phyloP scores from a whole-genome alignment of 2,797 vertebrate genomes.

The Notolabrus celidotus region DNA sequence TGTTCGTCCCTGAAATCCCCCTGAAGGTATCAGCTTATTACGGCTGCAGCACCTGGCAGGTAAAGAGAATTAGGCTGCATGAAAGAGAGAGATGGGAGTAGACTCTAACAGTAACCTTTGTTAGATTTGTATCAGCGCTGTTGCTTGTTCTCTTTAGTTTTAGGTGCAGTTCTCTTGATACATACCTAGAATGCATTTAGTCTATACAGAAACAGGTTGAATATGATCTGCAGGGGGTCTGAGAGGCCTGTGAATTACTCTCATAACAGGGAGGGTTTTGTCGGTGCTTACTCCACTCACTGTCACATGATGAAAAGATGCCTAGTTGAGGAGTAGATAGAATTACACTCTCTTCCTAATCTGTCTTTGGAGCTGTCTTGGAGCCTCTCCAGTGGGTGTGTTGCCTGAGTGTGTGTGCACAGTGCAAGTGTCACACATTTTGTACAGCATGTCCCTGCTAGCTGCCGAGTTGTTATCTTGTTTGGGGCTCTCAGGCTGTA shows the following conservation, averaged over 20 bases:
- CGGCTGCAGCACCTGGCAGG: slow-evolving; percentile 32
- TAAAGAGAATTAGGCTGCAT: slow-evolving; percentile 20
- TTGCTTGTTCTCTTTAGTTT: background rate
- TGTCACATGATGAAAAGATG: slow-evolving; percentile 43
- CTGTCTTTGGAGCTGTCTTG: slow-evolving; percentile 49
- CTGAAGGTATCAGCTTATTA: slow-evolving; percentile 58
- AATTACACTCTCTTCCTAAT: slow-evolving; percentile 55
- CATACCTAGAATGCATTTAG: slow-evolving; percentile 19
- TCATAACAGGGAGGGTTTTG: slow-evolving; percentile 54
- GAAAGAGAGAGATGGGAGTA: too few relatives aligned
- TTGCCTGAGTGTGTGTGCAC: slow-evolving; percentile 20
- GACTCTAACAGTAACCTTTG: background rate
- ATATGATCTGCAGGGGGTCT: slow-evolving; percentile 27
- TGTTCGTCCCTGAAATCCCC: slow-evolving; percentile 57
- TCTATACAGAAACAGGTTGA: slow-evolving; percentile 2
- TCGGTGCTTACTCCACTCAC: slow-evolving; percentile 16
- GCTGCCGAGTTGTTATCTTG: slow-evolving; percentile 34
- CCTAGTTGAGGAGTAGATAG: slow-evolving; percentile 49
- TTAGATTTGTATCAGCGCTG: background rate
- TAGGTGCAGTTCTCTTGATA: background rate
- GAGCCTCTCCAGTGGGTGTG: slow-evolving; percentile 32
- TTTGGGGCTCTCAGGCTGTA: slow-evolving; percentile 26
- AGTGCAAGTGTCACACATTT: slow-evolving; percentile 49
- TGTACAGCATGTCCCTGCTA: slow-evolving; percentile 55
- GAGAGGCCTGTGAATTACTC: slow-evolving; percentile 29